Evolutionary conservation across 2,113 vertebrate species (phyloP), one percentile per base, ranked within the genome.

Genomic region (Motacilla alba): DNA sequence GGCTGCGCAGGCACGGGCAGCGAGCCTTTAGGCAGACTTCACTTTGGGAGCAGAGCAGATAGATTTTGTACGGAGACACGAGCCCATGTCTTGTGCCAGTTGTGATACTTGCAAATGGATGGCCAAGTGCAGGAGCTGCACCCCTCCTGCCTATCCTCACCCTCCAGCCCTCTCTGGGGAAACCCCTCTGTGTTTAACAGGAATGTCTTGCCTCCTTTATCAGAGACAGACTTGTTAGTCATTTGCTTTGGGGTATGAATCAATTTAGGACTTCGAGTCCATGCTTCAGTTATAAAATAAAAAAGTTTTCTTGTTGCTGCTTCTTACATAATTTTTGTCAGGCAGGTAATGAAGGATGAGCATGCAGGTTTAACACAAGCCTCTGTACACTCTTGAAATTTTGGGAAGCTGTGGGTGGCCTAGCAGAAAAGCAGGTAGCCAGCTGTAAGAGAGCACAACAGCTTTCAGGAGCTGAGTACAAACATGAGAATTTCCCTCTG

Each of bases 21-120:
- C 6, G 12, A 64, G 50, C 24, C 47, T 72, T 63, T 37, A 66
- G 72, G 80, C 28, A 67, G 59, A 59, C 13, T 44, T 63, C n/a
- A 37, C 20, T 3, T 11, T 14, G 20, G 49, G 53, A 83, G 41
- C 30, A 64, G 46, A 86, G 37, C 37, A 82, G 30, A 46, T 59
- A 1, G 7, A 12, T 27, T 76, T 43, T 56, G 50, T 21, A 18
- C 0, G 0, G 56, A 76, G 50, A 74, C 37, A 52, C 0, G 0
- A 60, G 49, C 35, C 59, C 37, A 6, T 3, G 21, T 46, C 68
- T 33, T 20, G 60, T 30, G 50, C 30, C 58, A 44, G 53, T 5
- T 39, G 59, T 9, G 8, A 47, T 7, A 17, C 15, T 8, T 7
- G 13, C 50, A 47, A 0, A 0, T 5, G 4, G 47, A 39, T 17